These are phyloP conservation scores for Sardina pilchardus DNA, from an alignment of 2,113 vertebrate species.

Conservation along the genomic window DNA sequence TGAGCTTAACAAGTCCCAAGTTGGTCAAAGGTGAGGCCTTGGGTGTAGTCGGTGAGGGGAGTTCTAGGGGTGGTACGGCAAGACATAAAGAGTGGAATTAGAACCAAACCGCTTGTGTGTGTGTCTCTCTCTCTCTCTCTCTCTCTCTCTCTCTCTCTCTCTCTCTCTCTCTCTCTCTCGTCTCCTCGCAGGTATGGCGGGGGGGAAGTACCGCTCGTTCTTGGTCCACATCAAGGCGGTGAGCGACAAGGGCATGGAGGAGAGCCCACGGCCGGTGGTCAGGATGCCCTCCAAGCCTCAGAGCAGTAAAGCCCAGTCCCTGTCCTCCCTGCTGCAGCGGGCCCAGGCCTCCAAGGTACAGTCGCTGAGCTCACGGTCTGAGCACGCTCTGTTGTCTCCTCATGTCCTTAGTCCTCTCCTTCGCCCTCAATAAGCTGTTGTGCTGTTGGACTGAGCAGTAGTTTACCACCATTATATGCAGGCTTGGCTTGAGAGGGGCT, in stretches of 20 bases:
- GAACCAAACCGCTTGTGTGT: neutral
- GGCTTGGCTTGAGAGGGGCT: neutral
- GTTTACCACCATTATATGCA: neutral
- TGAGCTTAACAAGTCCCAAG: conserved; percentile 96
- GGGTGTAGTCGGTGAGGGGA: no score
- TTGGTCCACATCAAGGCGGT: conserved; percentile 97
- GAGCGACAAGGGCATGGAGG: conserved; percentile 87
- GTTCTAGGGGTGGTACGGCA: neutral
- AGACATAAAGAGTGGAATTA: no score
- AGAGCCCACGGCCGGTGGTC: conserved; percentile 85
- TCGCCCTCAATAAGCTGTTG: neutral
- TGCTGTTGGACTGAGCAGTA: neutral
- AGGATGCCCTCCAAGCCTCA: conserved; percentile 92
- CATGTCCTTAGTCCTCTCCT: neutral
- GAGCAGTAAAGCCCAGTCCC: conserved; percentile 86
- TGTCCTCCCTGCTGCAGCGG: conserved; percentile 91
- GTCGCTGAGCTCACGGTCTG: neutral
- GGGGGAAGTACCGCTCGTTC: conserved; percentile 98
- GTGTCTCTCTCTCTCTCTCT: no score
- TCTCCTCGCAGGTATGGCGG: conserved; percentile 85
- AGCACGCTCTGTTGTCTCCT: neutral
- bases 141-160: no score
- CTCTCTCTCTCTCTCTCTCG: neutral
- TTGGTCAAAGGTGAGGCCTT: conserved; percentile 89
- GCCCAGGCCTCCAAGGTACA: conserved; percentile 95